Evolutionary conservation across 2,113 vertebrate genomes (phyloP), one percentile per base, ranked within the genome.

Genomic region (Steatornis caripensis): DNA sequence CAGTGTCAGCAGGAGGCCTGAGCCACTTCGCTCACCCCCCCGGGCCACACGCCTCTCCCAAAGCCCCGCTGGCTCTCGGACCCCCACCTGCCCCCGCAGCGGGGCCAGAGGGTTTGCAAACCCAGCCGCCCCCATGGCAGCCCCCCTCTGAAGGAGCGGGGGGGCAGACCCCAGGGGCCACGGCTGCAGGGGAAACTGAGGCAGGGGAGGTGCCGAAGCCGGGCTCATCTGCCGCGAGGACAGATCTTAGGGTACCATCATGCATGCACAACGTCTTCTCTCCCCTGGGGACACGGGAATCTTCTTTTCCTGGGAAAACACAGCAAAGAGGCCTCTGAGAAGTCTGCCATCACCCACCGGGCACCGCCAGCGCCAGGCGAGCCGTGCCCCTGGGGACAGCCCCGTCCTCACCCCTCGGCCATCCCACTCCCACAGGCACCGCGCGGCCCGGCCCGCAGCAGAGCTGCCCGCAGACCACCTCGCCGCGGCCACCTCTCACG

Each of bases 261-360:
- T 2, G 1, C 65, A 71, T 5, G 4, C 79, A 72, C 62, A 78
- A 10, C 39, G 46, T 82, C 82, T 24, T 81, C 62, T 27, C 53
- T 85, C 34, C 75, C 70, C 70, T 85, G 85, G 0, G 0, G 51
- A 83, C 1, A 4, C 0, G 1, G 24, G 5, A 45, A 62, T 75
- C 65, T 78, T 82, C 82, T 85, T 95, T 78, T 82, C 85, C 93
- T 90, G 70, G 95, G 85, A 90, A 92, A 85, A 92, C 66, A 93
- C 39, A 93, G 65, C 78, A 78, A 37, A 95, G 70, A 93, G 62
- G 53, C 51, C 32, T 39, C 90, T 54, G 87, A 93, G 80, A 58
- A 66, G 27, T 71, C 66, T 90, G 79, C 26, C 15, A 45, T 36
- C 66, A 22, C 7, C 12, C 34, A 39, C 41, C n/a, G 1, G 4